A percentile compares a stretch with the other conserved stretches of the same genome.
Evolutionary conservation across 1,140 invertebrate species (phyloP).

Genomic region (Asobara japonica): DNA sequence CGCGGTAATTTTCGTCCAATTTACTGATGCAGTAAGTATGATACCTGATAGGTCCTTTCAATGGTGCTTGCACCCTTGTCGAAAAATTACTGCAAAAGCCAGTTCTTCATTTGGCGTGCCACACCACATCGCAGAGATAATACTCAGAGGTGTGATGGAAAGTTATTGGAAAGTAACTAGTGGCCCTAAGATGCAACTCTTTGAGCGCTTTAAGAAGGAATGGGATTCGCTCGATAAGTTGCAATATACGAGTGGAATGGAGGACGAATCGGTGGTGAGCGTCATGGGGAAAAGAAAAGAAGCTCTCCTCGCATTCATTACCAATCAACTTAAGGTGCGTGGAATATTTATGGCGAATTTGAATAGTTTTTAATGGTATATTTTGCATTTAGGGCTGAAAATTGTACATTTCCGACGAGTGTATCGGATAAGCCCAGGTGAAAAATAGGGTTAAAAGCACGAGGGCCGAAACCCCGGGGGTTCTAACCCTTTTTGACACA

Average conservation of each 20-base stretch:
- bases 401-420: not conserved
- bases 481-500: no score
- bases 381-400: not conserved
- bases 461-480: not conserved
- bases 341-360: conserved; percentile 6
- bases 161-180: conserved; percentile 34
- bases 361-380: conserved; percentile 5
- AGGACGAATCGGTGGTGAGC: not conserved
- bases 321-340: conserved; percentile 29
- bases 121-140: conserved; percentile 46
- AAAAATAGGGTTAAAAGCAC: no score
- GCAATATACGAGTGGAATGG: conserved; percentile 9
- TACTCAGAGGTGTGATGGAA: conserved; percentile 43
- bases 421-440: no score
- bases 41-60: not conserved
- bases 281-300: conserved; percentile 17
- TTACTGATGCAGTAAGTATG: not conserved
- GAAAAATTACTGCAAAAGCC: conserved; percentile 25
- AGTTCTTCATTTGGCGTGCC: conserved; percentile 39
- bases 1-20: not conserved
- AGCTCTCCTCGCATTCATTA: conserved; percentile 20
- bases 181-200: conserved; percentile 46
- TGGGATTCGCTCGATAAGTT: conserved; percentile 42
- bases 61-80: conserved; percentile 17
- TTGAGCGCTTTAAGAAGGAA: conserved; percentile 44